Conservation (phyloP, 1,140 invertebrate genomes). For the Apis florea region DNA sequence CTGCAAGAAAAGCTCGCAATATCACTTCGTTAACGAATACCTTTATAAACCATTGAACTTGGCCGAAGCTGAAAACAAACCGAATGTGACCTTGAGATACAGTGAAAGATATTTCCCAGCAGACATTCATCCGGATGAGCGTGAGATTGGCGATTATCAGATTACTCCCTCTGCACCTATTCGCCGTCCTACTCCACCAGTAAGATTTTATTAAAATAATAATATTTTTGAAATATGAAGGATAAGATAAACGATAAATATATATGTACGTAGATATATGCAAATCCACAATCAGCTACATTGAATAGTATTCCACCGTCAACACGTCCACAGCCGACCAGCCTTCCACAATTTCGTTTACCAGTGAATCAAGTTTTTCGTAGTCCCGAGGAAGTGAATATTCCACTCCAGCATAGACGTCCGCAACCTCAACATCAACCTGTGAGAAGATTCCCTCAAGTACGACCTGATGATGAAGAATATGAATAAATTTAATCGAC, state of each 20-base stretch:
- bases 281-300: conserved; percentile 60
- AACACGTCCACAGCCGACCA: conserved; percentile 69
- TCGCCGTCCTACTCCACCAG: conserved; percentile 69
- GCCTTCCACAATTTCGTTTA: conserved; percentile 70
- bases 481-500: conserved; percentile 70
- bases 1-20: conserved; percentile 93
- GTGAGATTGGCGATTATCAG: conserved; percentile 83
- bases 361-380: conserved; percentile 86
- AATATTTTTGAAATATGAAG: neutral
- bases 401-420: conserved; percentile 88
- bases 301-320: conserved; percentile 76
- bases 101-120: conserved; percentile 91
- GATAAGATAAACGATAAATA: neutral
- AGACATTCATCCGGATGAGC: conserved; percentile 86
- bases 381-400: conserved; percentile 92
- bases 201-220: conserved; percentile 23
- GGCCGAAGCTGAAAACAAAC: conserved; percentile 89
- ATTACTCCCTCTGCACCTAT: conserved; percentile 58
- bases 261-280: conserved; percentile 24
- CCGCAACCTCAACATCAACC: conserved; percentile 75
- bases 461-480: conserved; percentile 77
- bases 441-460: conserved; percentile 76
- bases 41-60: conserved; percentile 93
- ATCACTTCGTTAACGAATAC: conserved; percentile 96
- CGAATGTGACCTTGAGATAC: conserved; percentile 91